These are phyloP conservation scores for Drosophila barbarae DNA, from an alignment of 2,888 invertebrate genomes.

Conservation along the genomic window DNA sequence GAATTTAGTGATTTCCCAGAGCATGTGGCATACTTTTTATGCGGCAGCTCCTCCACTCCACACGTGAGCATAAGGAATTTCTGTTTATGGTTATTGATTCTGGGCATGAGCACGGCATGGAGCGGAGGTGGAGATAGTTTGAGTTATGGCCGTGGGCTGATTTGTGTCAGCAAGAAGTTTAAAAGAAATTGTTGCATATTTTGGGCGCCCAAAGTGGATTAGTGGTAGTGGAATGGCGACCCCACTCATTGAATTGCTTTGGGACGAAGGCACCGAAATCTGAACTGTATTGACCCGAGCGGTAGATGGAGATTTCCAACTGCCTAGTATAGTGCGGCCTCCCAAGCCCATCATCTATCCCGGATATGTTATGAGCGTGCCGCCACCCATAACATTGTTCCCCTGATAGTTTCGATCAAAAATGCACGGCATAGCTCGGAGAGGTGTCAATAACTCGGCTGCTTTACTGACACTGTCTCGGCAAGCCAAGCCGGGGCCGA, in stretches of 20 bases:
- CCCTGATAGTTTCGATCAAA: slow-evolving; percentile 54
- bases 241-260: slow-evolving; percentile 35
- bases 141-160: slow-evolving; percentile 53
- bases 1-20: slow-evolving; percentile 72
- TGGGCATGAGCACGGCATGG: slow-evolving; percentile 20
- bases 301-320: slow-evolving; percentile 12
- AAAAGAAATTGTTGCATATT: slow-evolving; percentile 51
- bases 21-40: slow-evolving; percentile 69
- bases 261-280: slow-evolving; percentile 1
- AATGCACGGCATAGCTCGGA: slow-evolving; percentile 54
- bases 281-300: slow-evolving; percentile 1
- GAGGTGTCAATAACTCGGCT: slow-evolving; percentile 63
- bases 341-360: not conserved
- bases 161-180: slow-evolving; percentile 55
- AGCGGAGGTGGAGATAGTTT: slow-evolving; percentile 33
- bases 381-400: not conserved
- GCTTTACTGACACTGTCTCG: slow-evolving; percentile 42
- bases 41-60: slow-evolving; percentile 50
- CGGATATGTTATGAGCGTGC: not conserved
- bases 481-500: not conserved
- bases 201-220: slow-evolving; percentile 28
- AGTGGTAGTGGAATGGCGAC: not conserved
- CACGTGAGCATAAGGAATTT: slow-evolving; percentile 57
- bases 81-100: slow-evolving; percentile 69
- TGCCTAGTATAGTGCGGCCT: slow-evolving; percentile 14